A percentile compares a stretch with the other conserved stretches of the same genome.
Conservation (phyloP, 37 sponge, comb jelly and placozoan genomes). For the Eunapius fragilis region DNA sequence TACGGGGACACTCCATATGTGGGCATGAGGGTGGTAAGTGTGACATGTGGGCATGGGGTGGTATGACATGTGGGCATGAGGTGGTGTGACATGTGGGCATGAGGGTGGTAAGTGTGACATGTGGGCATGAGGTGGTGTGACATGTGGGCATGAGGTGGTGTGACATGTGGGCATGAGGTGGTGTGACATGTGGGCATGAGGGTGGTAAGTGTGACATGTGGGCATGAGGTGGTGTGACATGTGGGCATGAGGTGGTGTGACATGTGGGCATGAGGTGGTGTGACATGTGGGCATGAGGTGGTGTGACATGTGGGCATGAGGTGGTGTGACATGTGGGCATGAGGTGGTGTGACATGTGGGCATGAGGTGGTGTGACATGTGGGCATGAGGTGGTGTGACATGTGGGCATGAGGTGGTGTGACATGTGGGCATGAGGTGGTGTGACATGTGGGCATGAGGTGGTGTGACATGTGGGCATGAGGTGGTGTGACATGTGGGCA, state of each 20-base stretch:
- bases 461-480: too few relatives aligned
- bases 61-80: not conserved
- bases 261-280: too few relatives aligned
- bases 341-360: too few relatives aligned
- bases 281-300: too few relatives aligned
- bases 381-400: too few relatives aligned
- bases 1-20: conserved; percentile 81
- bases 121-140: too few relatives aligned
- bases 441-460: too few relatives aligned
- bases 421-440: conserved; percentile 3
- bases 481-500: not conserved
- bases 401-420: too few relatives aligned
- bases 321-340: too few relatives aligned
- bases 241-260: not conserved
- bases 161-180: not conserved
- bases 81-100: conserved; percentile 49
- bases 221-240: too few relatives aligned
- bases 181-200: conserved; percentile 71
- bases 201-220: conserved; percentile 45
- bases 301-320: too few relatives aligned
- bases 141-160: not conserved
- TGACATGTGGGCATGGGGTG: not conserved
- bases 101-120: conserved; percentile 69
- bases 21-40: conserved; percentile 87
- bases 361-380: too few relatives aligned